Base-by-base conservation (phyloP, 2,113 vertebrate species). In the Pagrus major region DNA sequence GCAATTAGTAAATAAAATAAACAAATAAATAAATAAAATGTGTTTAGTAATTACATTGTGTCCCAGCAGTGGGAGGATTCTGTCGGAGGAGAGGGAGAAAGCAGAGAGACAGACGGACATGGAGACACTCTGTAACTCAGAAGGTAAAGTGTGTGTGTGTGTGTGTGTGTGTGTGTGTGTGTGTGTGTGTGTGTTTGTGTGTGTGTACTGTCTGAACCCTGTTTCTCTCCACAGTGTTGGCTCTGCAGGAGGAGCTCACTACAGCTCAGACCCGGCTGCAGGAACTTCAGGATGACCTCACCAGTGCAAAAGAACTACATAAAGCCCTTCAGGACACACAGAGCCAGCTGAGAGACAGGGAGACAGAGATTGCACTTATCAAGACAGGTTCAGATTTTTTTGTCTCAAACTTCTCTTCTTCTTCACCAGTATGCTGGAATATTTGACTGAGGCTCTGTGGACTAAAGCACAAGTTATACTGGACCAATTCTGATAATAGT, bases 161-260 rank as follows among this genome's bases (percentile, higher is more conserved):
- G n/a, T 23, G 11, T 37, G 41, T 58, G 25, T 33, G 5, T 7
- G 33, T 39, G 42, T 16, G 42, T 44, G 42, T 18, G 42, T 16
- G 44, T 20, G 41, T 42, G 41, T 42, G 41, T 42, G 41, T 42
- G 41, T 1, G 15, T 51, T 31, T 44, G 61, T 47, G 63, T 42
- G 16, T 25, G 3, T 42, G 1, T 21, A 20, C 33, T 1, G n/a
- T 52, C 8, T 44, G 16, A 23, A 2, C 18, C 29, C 39, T 27
- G 23, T 15, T 6, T 56, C 5, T 80, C 29, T 69, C 42, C 95
- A 44, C 72, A 94, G 92, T 35, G 9, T 7, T 1, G 42, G 78
- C 92, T 21, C 93, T 99, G 41, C 96, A 97, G 75, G 93, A 89
- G 78, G 95, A 97, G 46, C 88, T 99, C 71, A 72, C 86, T 0